Evolutionary conservation across 2,888 invertebrate species (phyloP).

Genomic region (Nomada fucata): DNA sequence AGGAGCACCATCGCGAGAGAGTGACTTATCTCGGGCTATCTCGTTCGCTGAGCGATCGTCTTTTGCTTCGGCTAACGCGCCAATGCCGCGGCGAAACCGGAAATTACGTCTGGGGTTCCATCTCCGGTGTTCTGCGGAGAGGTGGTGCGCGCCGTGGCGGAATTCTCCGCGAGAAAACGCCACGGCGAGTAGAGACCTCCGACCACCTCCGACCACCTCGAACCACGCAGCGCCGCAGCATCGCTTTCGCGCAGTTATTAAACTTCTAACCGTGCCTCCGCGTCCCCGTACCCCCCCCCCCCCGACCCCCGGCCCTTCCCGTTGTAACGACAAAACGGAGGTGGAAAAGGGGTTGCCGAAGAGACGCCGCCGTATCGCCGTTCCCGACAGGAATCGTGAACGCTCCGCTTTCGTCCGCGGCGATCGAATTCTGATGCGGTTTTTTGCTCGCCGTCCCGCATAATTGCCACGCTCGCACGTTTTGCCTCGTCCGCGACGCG

Average conservation of each 20-base stretch:
- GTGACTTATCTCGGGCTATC: slow-evolving; percentile 73
- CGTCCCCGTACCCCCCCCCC: slow-evolving; percentile 61
- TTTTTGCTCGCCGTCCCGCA: neutral
- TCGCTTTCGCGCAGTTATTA: slow-evolving; percentile 74
- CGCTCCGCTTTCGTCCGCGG: neutral
- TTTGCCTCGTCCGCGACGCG: slow-evolving; percentile 46
- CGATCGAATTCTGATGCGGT: neutral
- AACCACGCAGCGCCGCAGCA: slow-evolving; percentile 26
- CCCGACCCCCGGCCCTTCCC: slow-evolving; percentile 55
- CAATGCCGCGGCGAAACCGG: slow-evolving; percentile 78
- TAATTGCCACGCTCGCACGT: slow-evolving; percentile 13
- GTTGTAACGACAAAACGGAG: slow-evolving; percentile 62
- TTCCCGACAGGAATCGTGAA: neutral
- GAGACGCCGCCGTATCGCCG: slow-evolving; percentile 1
- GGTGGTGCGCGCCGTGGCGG: slow-evolving; percentile 72
- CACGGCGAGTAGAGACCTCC: slow-evolving; percentile 42
- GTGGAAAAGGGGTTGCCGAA: neutral
- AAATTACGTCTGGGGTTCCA: slow-evolving; percentile 84
- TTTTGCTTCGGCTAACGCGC: slow-evolving; percentile 81
- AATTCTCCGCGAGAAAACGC: slow-evolving; percentile 70
- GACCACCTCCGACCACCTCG: neutral
- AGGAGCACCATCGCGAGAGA: slow-evolving; percentile 55
- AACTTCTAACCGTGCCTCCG: slow-evolving; percentile 72
- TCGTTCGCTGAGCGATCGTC: slow-evolving; percentile 80
- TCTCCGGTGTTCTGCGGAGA: slow-evolving; percentile 83